Evolutionary conservation across 2,797 vertebrate genomes (phyloP).

Genomic region (Stomatorhinus walkeri): DNA sequence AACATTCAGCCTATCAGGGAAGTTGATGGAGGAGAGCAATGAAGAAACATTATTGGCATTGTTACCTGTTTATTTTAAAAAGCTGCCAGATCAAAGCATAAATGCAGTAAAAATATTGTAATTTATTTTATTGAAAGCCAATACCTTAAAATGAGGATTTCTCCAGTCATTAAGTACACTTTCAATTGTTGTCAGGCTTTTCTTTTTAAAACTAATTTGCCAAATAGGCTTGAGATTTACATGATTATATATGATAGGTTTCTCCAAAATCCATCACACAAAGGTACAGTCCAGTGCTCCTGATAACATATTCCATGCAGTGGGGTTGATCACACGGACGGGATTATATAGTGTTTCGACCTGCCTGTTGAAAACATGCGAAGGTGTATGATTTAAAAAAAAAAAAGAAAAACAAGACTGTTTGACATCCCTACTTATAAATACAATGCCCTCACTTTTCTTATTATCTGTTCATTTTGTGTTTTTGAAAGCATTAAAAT

Average conservation of each 20-base stretch:
- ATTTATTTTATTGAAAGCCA: background rate
- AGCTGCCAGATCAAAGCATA: background rate
- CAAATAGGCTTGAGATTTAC: background rate
- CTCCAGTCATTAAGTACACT: background rate
- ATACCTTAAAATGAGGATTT: background rate
- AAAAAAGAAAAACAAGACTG: background rate
- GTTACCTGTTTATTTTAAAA: background rate
- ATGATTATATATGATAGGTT: background rate
- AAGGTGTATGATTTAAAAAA: background rate
- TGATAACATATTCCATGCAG: background rate
- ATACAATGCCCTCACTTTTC: background rate
- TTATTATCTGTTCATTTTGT: background rate
- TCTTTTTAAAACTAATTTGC: background rate
- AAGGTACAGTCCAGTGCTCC: background rate
- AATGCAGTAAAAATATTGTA: background rate
- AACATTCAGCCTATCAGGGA: background rate
- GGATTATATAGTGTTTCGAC: background rate
- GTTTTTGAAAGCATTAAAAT: background rate
- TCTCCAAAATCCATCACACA: background rate
- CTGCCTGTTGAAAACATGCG: background rate
- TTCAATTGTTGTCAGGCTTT: background rate
- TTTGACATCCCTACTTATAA: background rate
- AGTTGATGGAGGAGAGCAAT: background rate
- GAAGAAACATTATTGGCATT: background rate
- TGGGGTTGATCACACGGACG: background rate